phyloP scores from a whole-genome alignment of 1,140 invertebrate genomes.

The Colletes gigas region DNA sequence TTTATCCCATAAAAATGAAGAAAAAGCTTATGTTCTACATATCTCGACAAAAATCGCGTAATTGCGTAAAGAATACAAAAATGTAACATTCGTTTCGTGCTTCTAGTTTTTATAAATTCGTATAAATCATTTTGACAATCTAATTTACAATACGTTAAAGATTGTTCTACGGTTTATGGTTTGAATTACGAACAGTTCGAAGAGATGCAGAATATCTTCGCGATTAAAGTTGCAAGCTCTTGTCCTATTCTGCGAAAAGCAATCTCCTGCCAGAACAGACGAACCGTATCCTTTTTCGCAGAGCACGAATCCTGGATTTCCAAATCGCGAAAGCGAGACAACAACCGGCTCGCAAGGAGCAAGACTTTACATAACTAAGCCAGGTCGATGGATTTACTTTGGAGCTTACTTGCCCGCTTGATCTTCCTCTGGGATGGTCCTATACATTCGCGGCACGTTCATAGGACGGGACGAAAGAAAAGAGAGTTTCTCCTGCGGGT shows the following conservation, averaged over 20 bases:
- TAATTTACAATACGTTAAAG: too few species aligned
- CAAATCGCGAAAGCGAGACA: constrained; percentile 31
- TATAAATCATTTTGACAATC: too few species aligned
- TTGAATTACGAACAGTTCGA: too few species aligned
- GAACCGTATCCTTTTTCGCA: not conserved
- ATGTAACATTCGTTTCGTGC: too few species aligned
- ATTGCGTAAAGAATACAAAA: too few species aligned
- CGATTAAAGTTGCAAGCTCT: not conserved
- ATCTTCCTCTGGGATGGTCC: constrained; percentile 38
- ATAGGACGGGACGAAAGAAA: constrained; percentile 39
- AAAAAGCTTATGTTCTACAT: too few species aligned
- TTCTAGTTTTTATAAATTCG: too few species aligned
- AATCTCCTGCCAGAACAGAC: not conserved
- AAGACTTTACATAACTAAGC: constrained; percentile 63
- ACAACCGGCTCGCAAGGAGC: constrained; percentile 20
- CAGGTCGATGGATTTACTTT: constrained; percentile 56
- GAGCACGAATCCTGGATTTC: constrained; percentile 32
- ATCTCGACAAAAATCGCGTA: too few species aligned
- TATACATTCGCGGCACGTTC: constrained; percentile 44
- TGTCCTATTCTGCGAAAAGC: not conserved
- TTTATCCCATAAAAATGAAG: too few species aligned
- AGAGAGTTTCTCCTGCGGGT: constrained; percentile 19
- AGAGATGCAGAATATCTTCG: too few species aligned
- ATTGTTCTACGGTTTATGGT: too few species aligned
- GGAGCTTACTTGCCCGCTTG: constrained; percentile 37